A percentile compares a stretch with the other conserved stretches of the same genome.
Evolutionary conservation across 2,797 vertebrate genomes (phyloP).

Genomic region (Cynopterus sphinx): DNA sequence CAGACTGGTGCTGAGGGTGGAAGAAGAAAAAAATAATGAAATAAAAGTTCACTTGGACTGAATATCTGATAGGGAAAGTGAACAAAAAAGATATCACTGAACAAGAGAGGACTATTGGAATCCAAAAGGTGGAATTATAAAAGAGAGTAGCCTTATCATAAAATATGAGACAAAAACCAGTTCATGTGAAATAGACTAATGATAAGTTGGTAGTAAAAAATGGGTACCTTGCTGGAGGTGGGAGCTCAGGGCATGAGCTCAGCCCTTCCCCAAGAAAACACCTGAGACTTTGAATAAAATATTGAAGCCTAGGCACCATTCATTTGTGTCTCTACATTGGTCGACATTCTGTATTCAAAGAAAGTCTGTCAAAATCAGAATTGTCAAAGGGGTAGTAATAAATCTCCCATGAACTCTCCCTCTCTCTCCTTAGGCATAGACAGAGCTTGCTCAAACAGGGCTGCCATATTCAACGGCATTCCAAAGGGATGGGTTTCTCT

Average conservation of each 20-base stretch:
- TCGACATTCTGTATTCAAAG: slow-evolving; percentile 55
- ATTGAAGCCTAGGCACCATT: background rate
- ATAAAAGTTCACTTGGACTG: background rate
- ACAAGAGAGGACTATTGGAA: background rate
- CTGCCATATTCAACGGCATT: slow-evolving; percentile 59
- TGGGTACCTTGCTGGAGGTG: background rate
- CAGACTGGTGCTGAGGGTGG: background rate
- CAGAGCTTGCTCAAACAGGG: slow-evolving; percentile 61
- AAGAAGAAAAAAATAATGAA: background rate
- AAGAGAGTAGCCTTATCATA: background rate
- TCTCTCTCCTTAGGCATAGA: slow-evolving; percentile 40
- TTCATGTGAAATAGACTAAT: background rate
- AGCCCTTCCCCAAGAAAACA: background rate
- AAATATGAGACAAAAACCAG: background rate
- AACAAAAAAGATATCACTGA: background rate
- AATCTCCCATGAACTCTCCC: slow-evolving; percentile 24
- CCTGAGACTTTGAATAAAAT: background rate
- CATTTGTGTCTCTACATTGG: background rate
- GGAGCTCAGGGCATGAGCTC: background rate
- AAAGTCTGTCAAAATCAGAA: slow-evolving; percentile 65
- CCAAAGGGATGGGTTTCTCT: background rate
- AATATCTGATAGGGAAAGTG: background rate
- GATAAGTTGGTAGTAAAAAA: background rate
- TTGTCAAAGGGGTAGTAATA: slow-evolving; percentile 46
- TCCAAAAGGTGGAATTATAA: background rate